Evolutionary conservation across 2,113 vertebrate genomes (phyloP).

Genomic region (Eublepharis macularius): DNA sequence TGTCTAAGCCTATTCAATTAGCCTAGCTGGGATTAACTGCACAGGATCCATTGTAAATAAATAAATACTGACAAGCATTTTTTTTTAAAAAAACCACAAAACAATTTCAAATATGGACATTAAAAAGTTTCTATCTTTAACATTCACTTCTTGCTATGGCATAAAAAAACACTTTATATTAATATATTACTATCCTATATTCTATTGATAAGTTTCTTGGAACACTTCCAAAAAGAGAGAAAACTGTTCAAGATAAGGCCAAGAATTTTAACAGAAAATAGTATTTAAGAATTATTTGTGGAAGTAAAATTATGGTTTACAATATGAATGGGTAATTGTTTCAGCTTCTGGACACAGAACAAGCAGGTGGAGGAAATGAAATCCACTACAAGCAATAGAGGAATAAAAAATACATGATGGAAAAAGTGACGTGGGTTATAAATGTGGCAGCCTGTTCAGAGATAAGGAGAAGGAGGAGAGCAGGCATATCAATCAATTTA

Average conservation of each 20-base stretch:
- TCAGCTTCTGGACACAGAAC: background rate
- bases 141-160: background rate
- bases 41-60: too few species aligned
- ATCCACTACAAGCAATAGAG: background rate
- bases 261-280: background rate
- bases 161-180: background rate
- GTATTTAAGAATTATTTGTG: background rate
- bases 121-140: background rate
- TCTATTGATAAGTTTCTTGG: background rate
- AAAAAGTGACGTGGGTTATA: background rate
- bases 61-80: background rate
- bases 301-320: background rate
- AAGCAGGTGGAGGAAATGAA: background rate
- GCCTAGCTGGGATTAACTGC: too few species aligned
- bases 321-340: background rate
- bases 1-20: too few species aligned
- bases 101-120: background rate
- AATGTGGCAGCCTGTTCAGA: background rate
- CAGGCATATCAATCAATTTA: constrained; percentile 11
- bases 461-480: constrained; percentile 1
- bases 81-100: too few species aligned
- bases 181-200: background rate
- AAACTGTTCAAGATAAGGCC: background rate
- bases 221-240: background rate
- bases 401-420: background rate